Evolutionary conservation across 2,797 vertebrate genomes (phyloP).

Genomic region (Glyptemys insculpta): DNA sequence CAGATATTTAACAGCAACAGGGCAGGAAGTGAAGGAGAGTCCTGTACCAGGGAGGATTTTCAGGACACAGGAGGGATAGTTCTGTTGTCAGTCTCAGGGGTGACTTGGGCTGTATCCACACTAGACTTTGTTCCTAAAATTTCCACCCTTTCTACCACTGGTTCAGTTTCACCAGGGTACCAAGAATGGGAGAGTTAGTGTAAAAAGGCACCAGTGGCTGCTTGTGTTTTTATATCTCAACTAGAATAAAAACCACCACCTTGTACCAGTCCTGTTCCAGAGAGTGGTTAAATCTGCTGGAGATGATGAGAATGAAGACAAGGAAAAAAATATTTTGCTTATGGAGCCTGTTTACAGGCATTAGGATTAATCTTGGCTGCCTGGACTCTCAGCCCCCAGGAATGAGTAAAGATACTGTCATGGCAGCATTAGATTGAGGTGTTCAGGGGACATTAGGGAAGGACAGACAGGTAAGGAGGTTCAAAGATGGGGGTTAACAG

Average conservation of each 20-base stretch:
- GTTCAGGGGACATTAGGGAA: neutral
- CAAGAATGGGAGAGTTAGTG: too few relatives aligned
- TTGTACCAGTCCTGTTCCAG: neutral
- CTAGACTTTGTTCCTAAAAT: neutral
- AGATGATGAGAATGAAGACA: neutral
- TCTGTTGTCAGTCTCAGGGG: neutral
- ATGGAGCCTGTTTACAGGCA: neutral
- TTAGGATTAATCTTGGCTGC: neutral
- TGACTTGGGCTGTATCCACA: neutral
- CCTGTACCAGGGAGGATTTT: neutral
- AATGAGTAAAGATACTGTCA: neutral
- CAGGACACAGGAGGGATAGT: neutral
- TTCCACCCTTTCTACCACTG: neutral
- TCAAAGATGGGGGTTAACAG: neutral
- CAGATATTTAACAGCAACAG: constrained; percentile 10
- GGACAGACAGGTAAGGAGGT: neutral
- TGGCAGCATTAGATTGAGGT: neutral
- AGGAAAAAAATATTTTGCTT: neutral
- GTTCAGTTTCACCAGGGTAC: neutral
- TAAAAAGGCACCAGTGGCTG: neutral
- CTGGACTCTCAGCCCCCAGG: neutral
- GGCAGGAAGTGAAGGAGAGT: neutral
- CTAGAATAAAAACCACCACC: neutral
- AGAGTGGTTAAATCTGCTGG: neutral
- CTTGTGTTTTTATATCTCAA: neutral